phyloP scores from a whole-genome alignment of 2,113 vertebrate species.

The Perognathus longimembris region DNA sequence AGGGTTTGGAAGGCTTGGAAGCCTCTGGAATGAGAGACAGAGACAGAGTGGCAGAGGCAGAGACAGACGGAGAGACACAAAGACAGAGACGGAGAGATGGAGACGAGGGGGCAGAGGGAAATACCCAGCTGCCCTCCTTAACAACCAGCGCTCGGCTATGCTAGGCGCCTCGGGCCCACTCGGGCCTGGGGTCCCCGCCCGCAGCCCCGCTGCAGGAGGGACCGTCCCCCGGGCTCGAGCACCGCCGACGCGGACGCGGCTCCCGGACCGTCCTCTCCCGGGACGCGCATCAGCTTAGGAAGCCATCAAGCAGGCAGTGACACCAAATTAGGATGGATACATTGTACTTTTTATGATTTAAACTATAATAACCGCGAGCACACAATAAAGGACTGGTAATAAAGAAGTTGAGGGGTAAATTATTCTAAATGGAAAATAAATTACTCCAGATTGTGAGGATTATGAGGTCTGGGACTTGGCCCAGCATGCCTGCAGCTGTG shows the following conservation, averaged over 20 bases:
- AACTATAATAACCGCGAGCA: not conserved
- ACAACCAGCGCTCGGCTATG: too few relatives aligned
- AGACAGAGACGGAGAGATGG: not conserved
- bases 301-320: not conserved
- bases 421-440: conserved; percentile 33
- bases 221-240: too few relatives aligned
- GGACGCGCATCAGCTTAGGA: not conserved
- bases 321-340: not conserved
- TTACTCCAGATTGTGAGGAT: not conserved
- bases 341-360: not conserved
- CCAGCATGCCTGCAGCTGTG: not conserved
- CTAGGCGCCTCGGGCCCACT: too few relatives aligned
- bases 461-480: not conserved
- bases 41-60: not conserved
- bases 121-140: too few relatives aligned
- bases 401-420: not conserved
- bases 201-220: too few relatives aligned
- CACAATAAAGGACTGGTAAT: not conserved
- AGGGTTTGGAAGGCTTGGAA: too few relatives aligned
- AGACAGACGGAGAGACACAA: not conserved
- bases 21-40: not conserved
- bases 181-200: not conserved
- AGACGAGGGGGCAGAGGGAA: not conserved
- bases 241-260: too few relatives aligned
- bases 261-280: too few relatives aligned